Base-by-base conservation (phyloP, 2,797 vertebrate species). In the Dendrocincla tyrannina region DNA sequence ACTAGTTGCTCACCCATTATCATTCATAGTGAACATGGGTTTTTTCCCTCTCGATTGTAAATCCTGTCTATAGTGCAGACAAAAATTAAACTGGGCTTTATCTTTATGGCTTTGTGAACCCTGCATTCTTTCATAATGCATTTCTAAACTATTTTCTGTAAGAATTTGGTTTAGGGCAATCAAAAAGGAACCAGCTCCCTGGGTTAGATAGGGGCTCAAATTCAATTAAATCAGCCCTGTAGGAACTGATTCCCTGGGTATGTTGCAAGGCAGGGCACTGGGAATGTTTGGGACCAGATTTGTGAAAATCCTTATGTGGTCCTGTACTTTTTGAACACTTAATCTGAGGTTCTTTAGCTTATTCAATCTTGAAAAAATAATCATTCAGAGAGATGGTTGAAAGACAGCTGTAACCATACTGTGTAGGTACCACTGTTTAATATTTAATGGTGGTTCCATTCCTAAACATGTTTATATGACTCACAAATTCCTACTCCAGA, bases 151-250 rank as follows among this genome's bases (percentile, higher is more conserved):
- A 47, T 78, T 84, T 91, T 85, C 79, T 88, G 73, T 91, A 88
- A 89, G 89, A 94, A 84, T 75, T 66, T 92, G 69, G 93, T 96
- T 96, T 94, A 93, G 39, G 63, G 85, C 85, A 92, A 93, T 86
- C 82, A 89, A 83, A 97, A 91, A 91, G 67, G 89, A 85, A 69
- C 41, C 69, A 92, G 76, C 72, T 93, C 53, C 3, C 15, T 59
- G 75, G 73, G 66, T 72, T 89, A 92, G 62, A 84, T 50, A 85
- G 76, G 86, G 23, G 73, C 91, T 92, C 87, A 79, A 88, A 96
- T 90, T 92, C 79, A 92, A 93, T 96, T 92, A 93, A 93, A 59
- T 84, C 70, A 92, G 42, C 88, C 58, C 87, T 84, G 79, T 87
- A 88, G 92, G 92, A 95, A 85, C 32, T 32, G 79, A 86, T 86